A percentile compares a stretch with the other conserved stretches of the same genome.
These are phyloP conservation scores for Drosophila nannoptera DNA, from an alignment of 1,140 invertebrate species.

Conservation along the genomic window DNA sequence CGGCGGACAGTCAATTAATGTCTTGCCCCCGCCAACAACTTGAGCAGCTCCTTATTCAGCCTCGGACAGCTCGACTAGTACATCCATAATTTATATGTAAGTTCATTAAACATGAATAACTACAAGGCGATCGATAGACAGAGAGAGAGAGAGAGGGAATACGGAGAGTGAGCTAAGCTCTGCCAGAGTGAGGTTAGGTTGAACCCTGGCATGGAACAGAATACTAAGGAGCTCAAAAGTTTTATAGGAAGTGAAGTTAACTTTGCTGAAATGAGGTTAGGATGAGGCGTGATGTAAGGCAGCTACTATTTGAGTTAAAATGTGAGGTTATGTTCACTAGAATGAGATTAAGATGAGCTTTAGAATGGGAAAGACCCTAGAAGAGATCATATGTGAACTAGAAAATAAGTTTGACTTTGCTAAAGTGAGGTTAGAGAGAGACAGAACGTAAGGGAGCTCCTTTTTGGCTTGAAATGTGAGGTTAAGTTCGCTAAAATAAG, in stretches of 20 bases:
- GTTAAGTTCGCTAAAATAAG: not conserved
- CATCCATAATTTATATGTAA: slow-evolving; percentile 17
- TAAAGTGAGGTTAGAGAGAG: not conserved
- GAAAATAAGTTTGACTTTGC: too few species aligned
- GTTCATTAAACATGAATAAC: slow-evolving; percentile 1
- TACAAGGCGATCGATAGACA: not conserved
- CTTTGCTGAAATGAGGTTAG: not conserved
- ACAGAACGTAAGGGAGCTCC: too few species aligned
- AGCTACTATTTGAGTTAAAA: too few species aligned
- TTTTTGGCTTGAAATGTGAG: not conserved
- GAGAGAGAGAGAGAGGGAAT: not conserved
- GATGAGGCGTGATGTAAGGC: not conserved
- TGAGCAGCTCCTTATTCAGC: slow-evolving; percentile 22
- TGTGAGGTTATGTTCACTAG: too few species aligned
- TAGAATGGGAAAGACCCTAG: too few species aligned
- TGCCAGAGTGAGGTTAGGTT: too few species aligned
- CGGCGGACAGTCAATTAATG: slow-evolving; percentile 37
- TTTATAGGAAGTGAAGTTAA: too few species aligned
- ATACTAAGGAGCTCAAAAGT: too few species aligned
- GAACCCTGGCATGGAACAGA: too few species aligned
- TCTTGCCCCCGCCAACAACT: not conserved
- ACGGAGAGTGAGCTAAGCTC: too few species aligned
- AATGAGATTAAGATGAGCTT: too few species aligned
- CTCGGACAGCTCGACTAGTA: not conserved
- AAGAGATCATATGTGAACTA: too few species aligned